Evolutionary conservation across 2,888 invertebrate genomes (phyloP), one percentile per base, ranked within the genome.

Genomic region (Agonum fuliginosum): DNA sequence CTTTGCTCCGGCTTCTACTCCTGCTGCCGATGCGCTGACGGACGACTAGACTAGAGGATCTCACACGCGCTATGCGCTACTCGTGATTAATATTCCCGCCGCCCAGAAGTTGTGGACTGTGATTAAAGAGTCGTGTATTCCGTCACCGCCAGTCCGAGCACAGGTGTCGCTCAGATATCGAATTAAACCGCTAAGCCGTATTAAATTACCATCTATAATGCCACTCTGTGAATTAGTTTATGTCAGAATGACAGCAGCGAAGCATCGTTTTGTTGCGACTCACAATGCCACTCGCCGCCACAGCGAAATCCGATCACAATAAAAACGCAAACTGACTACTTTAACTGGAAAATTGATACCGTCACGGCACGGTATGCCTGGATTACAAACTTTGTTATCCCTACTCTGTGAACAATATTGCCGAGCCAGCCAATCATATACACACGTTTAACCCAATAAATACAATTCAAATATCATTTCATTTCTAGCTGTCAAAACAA

Each of bases 141-240:
- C 43, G 62, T 30, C 62, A 65, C 74, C 73, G 73, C 41, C 62
- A 46, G 74, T 74, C 74, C 74, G 43, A 74, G 65, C 74, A 65
- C 74, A 74, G 74, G 80, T 80, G 80, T 76, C 78, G 78, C 79
- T 78, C 80, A 79, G 79, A 81, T 81, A 80, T 81, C 79, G 80
- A 79, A 78, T 80, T 80, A 79, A 80, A 80, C 79, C 77, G 78
- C 78, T 81, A 81, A 80, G 80, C 81, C 80, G 80, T 79, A 81
- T 81, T 80, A 81, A 81, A 81, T 80, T 81, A 81, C 80, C 81
- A 81, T 81, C 78, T 76, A 80, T 81, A 80, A 79, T 80, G 78
- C 72, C 75, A 76, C 77, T 73, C 80, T 43, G 81, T 71, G 81
- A 81, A 81, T 81, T 81, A 81, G 81, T 79, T 79, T 69, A 78